Base-by-base conservation (phyloP, 2,797 vertebrate species). In the Thaleichthys pacificus region DNA sequence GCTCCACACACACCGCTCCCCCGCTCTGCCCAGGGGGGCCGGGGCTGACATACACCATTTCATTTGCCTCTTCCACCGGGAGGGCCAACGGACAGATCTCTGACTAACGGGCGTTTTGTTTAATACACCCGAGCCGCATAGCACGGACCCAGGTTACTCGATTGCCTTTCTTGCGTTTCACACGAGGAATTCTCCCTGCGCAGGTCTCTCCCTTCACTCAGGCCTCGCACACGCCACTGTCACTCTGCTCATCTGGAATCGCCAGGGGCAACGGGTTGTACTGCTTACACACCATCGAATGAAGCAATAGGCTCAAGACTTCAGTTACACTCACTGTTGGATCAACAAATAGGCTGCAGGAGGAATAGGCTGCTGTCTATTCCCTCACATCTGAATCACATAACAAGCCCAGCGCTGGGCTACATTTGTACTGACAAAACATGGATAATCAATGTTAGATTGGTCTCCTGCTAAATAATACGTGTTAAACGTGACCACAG, bases 41-140 rank as follows among this genome's bases (percentile, higher is more conserved):
- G 85, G 90, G 89, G 91, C 85, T 90, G 88, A 91, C 86, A 87
- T 87, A 89, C 88, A 89, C 89, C 90, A 91, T 92, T 93, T 93
- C 87, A 92, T 89, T 91, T 91, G 89, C 86, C 80, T 87, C 83
- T 84, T 89, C 84, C 72, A 82, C 89, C 70, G 82, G 81, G 81
- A 84, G 85, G 86, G 80, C 84, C 89, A 89, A 90, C 21, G 82
- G 88, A 83, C 85, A 88, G 86, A 79, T 81, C 81, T 47, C 42
- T 47, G 67, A 56, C 51, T 56, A 56, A n/a, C 42, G 42, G 42
- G 12, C 11, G 42, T 8, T 47, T 47, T 17, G 51, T 56, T 56
- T n/a, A 17, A 15, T 49, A 12, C 8, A 2, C 8, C 7, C 8
- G 47, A 9, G 51, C 7, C n/a, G 3, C 19, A 28, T 11, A 11